Percentiles rank a stretch among this genome's conserved stretches.
phyloP scores from a whole-genome alignment of 1,140 invertebrate genomes.

The Cotesia vestalis region DNA sequence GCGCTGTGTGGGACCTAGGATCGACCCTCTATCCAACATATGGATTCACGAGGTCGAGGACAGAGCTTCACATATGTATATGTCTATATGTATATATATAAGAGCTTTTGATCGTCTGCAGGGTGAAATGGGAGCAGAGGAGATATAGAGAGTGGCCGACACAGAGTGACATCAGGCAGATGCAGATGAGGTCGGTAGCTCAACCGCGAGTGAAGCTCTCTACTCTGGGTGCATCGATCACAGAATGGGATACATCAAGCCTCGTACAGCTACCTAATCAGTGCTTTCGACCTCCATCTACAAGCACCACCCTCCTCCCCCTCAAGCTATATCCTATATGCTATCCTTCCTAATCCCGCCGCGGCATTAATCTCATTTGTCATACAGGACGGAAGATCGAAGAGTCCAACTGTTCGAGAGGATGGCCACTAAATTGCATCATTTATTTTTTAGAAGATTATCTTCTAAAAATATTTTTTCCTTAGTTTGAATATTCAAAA shows the following conservation, averaged over 20 bases:
- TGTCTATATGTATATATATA: not conserved
- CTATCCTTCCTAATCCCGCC: slow-evolving; percentile 53
- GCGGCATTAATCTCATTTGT: slow-evolving; percentile 58
- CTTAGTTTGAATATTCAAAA: no score
- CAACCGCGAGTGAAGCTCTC: slow-evolving; percentile 41
- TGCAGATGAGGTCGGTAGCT: slow-evolving; percentile 56
- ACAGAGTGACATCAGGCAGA: slow-evolving; percentile 42
- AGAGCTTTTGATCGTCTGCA: no score
- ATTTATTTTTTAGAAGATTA: no score
- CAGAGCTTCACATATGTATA: slow-evolving; percentile 16
- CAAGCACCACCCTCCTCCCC: not conserved
- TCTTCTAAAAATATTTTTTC: no score
- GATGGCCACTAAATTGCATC: slow-evolving; percentile 45
- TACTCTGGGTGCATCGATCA: slow-evolving; percentile 56
- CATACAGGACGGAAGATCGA: slow-evolving; percentile 51
- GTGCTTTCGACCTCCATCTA: slow-evolving; percentile 46
- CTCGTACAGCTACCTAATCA: slow-evolving; percentile 54
- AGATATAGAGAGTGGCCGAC: slow-evolving; percentile 30
- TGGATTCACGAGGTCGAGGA: slow-evolving; percentile 39
- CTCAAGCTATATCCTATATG: slow-evolving; percentile 6
- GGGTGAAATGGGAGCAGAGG: slow-evolving; percentile 6
- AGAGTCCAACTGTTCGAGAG: slow-evolving; percentile 40
- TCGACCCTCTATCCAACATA: slow-evolving; percentile 32
- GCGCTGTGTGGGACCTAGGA: slow-evolving; percentile 42
- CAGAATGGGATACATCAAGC: slow-evolving; percentile 43